Evolutionary conservation across 1,140 invertebrate genomes (phyloP), one percentile per base, ranked within the genome.

Genomic region (Holotrichia oblita): DNA sequence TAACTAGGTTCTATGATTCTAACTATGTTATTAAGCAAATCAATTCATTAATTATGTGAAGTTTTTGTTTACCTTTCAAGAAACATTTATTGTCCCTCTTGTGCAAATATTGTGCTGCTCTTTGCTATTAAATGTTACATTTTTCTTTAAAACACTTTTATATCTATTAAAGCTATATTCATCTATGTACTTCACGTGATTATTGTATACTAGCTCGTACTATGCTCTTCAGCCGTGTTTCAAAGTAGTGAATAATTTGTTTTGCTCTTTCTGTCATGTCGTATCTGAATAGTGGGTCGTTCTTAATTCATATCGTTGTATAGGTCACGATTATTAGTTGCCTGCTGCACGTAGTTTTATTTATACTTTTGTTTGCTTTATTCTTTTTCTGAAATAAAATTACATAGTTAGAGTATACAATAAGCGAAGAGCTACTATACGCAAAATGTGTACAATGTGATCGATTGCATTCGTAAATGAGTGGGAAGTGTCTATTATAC

Each of bases 371-470:
- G 12, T 27, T 17, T 69, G 27, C 22, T 24, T 27, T 34, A 24
- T 10, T 69, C 61, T 22, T 69, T 69, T 27, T 69, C 61, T 69
- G 61, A 34, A 69, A 69, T 12, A 69, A 55, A 55, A 34, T 34
- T 34, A 34, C 27, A 34, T 34, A 34, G 4, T 34, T 2, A 2
- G 27, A 34, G 27, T 34, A 34, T 34, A 34, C 4, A 34, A 4
- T 4, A 34, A 34, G 27, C 27, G 27, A 34, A 34, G 4, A 4
- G 27, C 27, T 34, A 34, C 27, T 34, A 34, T 34, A 4, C 2
- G 27, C 27, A 34, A 34, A n/a, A 34, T 34, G 27, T 34, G 27
- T 34, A 4, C 27, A 34, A 2, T 2, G 1, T 2, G 27, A 34
- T 34, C 27, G 27, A 1, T 34, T 34, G 27, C 27, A 34, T 34